These are phyloP conservation scores for Diaperis boleti DNA, from an alignment of 2,888 invertebrate species.

Conservation along the genomic window DNA sequence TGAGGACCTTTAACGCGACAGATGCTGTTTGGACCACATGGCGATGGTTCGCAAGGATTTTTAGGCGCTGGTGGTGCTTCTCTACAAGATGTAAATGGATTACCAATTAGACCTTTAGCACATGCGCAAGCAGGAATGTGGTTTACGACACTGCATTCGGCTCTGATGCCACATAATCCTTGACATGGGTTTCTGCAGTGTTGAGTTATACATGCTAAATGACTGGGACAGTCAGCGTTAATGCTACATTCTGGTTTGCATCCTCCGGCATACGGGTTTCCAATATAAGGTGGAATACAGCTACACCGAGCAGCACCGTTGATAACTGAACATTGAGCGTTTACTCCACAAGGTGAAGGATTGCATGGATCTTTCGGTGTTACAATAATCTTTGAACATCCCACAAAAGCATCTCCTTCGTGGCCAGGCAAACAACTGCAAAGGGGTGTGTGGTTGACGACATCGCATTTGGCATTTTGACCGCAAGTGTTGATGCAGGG, in stretches of 20 bases:
- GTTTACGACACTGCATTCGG: slow-evolving; percentile 84
- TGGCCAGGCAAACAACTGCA: slow-evolving; percentile 83
- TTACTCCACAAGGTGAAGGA: slow-evolving; percentile 87
- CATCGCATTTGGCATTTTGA: slow-evolving; percentile 81
- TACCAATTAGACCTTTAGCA: slow-evolving; percentile 80
- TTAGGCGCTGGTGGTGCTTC: slow-evolving; percentile 65
- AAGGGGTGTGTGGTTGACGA: slow-evolving; percentile 83
- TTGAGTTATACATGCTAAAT: slow-evolving; percentile 83
- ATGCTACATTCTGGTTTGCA: slow-evolving; percentile 88
- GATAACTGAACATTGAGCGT: slow-evolving; percentile 80
- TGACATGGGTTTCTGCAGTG: slow-evolving; percentile 89
- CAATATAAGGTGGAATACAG: slow-evolving; percentile 90
- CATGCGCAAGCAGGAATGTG: slow-evolving; percentile 89
- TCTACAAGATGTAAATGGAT: slow-evolving; percentile 86
- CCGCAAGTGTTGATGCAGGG: slow-evolving; percentile 86
- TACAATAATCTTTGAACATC: slow-evolving; percentile 73
- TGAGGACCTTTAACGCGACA: slow-evolving; percentile 70
- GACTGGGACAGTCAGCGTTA: slow-evolving; percentile 83
- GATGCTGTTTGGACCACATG: slow-evolving; percentile 73
- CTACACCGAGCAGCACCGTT: slow-evolving; percentile 80
- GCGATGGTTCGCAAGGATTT: slow-evolving; percentile 73
- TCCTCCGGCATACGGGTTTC: slow-evolving; percentile 87
- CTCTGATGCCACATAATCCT: slow-evolving; percentile 85
- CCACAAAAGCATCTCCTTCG: slow-evolving; percentile 87
- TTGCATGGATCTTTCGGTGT: slow-evolving; percentile 74